Base-by-base conservation (phyloP, 2,888 invertebrate genomes). In the Andrena bucephala region DNA sequence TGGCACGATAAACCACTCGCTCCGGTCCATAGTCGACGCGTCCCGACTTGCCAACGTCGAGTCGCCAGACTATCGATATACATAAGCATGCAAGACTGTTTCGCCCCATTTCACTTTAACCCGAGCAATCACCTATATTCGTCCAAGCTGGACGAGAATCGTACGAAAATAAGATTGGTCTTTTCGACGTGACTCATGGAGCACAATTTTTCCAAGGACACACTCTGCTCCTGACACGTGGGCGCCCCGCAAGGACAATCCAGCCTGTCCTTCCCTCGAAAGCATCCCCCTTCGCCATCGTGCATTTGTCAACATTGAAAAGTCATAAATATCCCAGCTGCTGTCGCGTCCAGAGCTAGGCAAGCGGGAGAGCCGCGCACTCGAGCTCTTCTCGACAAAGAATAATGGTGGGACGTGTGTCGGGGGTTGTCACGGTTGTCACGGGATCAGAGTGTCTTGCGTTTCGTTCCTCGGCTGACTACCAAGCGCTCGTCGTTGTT, bases 1-100 rank as follows among this genome's bases (percentile, higher is more conserved):
- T 77, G 72, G 63, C 72, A 71, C 76, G 27, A 16, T 57, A 10
- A 27, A 75, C 27, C 62, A 13, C 52, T 20, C 16, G 42, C 7
- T n/a, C n/a, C 27, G 20, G n/a, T 5, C 13, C 63, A 20, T 31
- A 20, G 20, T 63, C 42, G 0, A 24, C 36, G 13, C 65, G 29
- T 29, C 13, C n/a, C 29, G n/a, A 66, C 42, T 27, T 31, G 13
- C 7, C 16, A 29, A 29, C 31, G 50, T 50, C 27, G n/a, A 62
- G 13, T 20, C 33, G 27, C 5, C 29, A 29, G 8, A n/a, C 42
- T n/a, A 52, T 52, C 52, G 2, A 48, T 60, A 24, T 29, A 29
- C n/a, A 62, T 50, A 62, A 13, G 10, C 42, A 42, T 16, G 5
- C 42, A 13, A 60, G 20, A n/a, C 13, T 3, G 2, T 8, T 20